Evolutionary conservation across 2,113 vertebrate species (phyloP).

Genomic region (Paralichthys olivaceus): DNA sequence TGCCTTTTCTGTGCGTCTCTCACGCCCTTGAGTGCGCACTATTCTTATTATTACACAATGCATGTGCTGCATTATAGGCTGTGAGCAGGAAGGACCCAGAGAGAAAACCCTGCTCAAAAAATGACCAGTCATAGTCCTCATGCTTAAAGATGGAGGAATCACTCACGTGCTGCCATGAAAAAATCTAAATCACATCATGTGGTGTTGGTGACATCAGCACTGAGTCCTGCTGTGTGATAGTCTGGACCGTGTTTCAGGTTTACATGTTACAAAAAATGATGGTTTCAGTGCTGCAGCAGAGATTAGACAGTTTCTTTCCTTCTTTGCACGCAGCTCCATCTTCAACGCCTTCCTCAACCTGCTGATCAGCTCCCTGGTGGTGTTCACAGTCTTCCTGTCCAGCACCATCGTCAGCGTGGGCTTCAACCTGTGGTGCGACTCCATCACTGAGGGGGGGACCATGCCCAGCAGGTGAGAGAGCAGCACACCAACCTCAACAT

Average conservation of each 20-base stretch:
- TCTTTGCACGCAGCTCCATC: constrained; percentile 85
- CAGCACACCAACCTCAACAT: no score
- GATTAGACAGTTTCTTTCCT: neutral
- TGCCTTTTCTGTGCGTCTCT: constrained; percentile 1
- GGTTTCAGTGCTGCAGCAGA: no score
- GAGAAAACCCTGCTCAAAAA: neutral
- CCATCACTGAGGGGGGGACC: constrained; percentile 89
- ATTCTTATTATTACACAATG: neutral
- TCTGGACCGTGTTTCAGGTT: no score
- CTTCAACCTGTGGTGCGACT: constrained; percentile 95
- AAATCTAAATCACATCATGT: neutral
- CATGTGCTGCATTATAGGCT: neutral
- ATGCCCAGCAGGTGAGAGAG: constrained; percentile 87
- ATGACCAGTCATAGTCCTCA: constrained; percentile 24
- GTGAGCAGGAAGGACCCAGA: neutral
- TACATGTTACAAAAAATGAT: no score
- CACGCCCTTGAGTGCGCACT: neutral
- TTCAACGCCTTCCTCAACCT: constrained; percentile 94
- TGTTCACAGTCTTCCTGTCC: constrained; percentile 92
- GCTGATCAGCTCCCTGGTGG: constrained; percentile 89
- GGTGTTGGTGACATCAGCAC: no score
- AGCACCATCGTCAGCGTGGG: constrained; percentile 95
- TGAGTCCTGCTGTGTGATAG: no score
- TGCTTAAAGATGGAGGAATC: constrained; percentile 41
- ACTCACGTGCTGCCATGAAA: neutral